phyloP scores from a whole-genome alignment of 2,113 vertebrate species.

The Anser cygnoides region DNA sequence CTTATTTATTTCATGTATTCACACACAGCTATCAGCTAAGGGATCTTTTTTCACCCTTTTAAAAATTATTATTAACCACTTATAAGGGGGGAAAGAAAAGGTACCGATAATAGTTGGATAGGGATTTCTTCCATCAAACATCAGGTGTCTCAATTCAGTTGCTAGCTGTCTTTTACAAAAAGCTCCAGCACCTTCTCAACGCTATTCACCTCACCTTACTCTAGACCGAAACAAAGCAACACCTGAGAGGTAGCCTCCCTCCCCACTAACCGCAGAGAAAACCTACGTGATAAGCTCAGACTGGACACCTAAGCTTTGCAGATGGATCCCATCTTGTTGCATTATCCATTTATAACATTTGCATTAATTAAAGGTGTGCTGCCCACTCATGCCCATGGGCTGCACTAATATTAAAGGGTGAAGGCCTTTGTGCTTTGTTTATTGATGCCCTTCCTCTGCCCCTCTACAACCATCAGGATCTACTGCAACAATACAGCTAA shows the following conservation, averaged over 20 bases:
- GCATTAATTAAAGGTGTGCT: not conserved
- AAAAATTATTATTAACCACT: not conserved
- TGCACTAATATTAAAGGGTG: not conserved
- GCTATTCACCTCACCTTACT: not conserved
- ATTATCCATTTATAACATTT: not conserved
- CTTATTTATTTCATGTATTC: not conserved
- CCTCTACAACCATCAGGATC: not conserved
- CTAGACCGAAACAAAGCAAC: not conserved
- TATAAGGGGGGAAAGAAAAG: rapidly evolving
- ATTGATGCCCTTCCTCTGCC: not conserved
- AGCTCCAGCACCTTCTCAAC: not conserved
- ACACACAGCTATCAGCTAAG: not conserved
- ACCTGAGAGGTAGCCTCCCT: not conserved
- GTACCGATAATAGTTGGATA: not conserved
- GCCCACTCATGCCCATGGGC: not conserved
- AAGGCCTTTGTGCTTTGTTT: not conserved
- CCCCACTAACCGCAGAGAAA: not conserved
- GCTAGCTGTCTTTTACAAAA: not conserved
- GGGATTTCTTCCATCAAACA: not conserved
- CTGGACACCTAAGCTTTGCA: not conserved
- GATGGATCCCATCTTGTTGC: not conserved
- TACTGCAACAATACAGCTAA: not conserved
- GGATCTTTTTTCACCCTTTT: no score
- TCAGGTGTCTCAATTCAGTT: not conserved
- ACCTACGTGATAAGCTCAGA: not conserved